A percentile compares a stretch with the other conserved stretches of the same genome.
These are phyloP conservation scores for Thripadectes ignobilis DNA, from an alignment of 2,797 vertebrate genomes.

Conservation along the genomic window DNA sequence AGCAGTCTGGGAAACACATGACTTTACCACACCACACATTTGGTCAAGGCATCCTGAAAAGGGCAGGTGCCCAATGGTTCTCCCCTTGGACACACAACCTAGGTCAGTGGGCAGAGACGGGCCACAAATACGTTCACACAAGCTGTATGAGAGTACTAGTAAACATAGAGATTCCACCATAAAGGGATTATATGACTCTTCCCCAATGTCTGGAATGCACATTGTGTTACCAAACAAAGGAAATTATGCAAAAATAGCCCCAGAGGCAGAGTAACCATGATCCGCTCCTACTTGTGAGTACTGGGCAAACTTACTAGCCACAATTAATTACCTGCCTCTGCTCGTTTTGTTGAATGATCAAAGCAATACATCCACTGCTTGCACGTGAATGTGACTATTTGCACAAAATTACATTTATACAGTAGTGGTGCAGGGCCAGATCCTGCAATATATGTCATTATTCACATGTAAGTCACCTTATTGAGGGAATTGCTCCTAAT, in stretches of 20 bases:
- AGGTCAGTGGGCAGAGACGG: neutral
- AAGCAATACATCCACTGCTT: conserved; percentile 24
- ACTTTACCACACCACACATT: neutral
- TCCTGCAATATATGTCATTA: neutral
- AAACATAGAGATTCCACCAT: conserved; percentile 1
- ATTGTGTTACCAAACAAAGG: conserved; percentile 24
- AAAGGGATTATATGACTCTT: conserved; percentile 1
- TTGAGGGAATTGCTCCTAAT: neutral
- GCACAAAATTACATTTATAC: neutral
- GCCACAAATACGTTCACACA: neutral
- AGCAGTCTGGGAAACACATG: neutral
- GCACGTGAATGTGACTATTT: conserved; percentile 11
- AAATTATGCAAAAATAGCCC: conserved; percentile 47
- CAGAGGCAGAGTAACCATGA: conserved; percentile 51
- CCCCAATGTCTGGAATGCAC: neutral
- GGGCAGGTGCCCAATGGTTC: neutral
- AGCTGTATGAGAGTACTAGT: neutral
- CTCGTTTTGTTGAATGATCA: conserved; percentile 37
- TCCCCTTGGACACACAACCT: neutral
- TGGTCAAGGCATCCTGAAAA: neutral
- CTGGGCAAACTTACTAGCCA: conserved; percentile 48
- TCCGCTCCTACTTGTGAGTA: conserved; percentile 5
- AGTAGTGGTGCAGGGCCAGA: neutral
- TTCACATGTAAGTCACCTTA: neutral
- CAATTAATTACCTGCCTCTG: conserved; percentile 62